phyloP scores from a whole-genome alignment of 2,113 vertebrate genomes.

The Dasyornis broadbenti region DNA sequence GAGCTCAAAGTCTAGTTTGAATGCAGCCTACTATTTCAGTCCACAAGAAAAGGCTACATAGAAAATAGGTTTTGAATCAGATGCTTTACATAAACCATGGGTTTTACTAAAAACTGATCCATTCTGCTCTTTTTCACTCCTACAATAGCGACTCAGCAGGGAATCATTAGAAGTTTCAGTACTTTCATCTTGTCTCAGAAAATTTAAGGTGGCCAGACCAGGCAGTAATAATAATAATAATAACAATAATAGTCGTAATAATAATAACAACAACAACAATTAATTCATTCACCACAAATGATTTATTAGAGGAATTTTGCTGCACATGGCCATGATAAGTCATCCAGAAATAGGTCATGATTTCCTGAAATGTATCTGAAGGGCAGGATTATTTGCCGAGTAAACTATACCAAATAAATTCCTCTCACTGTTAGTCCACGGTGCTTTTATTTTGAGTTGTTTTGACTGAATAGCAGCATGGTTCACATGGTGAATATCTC shows the following conservation, averaged over 20 bases:
- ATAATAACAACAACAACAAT: background rate
- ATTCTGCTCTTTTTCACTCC: conserved; percentile 66
- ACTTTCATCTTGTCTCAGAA: conserved; percentile 72
- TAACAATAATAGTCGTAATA: background rate
- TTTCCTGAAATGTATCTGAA: conserved; percentile 29
- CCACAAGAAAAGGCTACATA: conserved; percentile 48
- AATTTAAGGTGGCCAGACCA: conserved; percentile 34
- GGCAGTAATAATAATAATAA: background rate
- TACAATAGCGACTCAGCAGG: conserved; percentile 24
- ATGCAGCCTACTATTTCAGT: conserved; percentile 62
- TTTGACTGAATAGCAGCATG: background rate
- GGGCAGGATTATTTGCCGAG: background rate
- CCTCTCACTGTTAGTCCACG: background rate
- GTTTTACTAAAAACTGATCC: conserved; percentile 70
- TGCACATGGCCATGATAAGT: background rate
- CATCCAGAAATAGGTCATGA: background rate
- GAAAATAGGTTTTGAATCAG: conserved; percentile 76
- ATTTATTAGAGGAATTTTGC: conserved; percentile 10
- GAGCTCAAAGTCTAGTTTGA: conserved; percentile 57
- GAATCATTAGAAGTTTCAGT: conserved; percentile 64
- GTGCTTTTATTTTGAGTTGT: background rate
- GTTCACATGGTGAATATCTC: conserved; percentile 22
- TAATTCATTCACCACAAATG: background rate
- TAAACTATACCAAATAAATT: conserved; percentile 9
- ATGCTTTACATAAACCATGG: conserved; percentile 77